Conservation (phyloP, 2,888 invertebrate species). For the Harpalus rubripes region DNA sequence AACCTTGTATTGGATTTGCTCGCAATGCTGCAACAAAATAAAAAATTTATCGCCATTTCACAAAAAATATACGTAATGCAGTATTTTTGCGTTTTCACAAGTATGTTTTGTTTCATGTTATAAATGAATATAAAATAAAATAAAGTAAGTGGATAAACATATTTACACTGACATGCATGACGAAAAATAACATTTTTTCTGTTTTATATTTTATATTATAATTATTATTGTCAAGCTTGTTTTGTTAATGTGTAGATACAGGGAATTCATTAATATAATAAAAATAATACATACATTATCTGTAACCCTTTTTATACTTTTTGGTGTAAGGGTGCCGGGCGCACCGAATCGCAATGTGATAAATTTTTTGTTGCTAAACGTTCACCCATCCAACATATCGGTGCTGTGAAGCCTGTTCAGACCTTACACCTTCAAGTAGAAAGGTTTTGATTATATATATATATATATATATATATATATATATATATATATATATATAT, state of each 20-base stretch:
- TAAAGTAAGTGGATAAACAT: background rate
- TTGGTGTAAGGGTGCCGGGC: too few relatives aligned
- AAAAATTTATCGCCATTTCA: background rate
- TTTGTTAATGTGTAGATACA: background rate
- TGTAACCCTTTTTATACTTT: too few relatives aligned
- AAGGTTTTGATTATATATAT: too few relatives aligned
- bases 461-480: too few relatives aligned
- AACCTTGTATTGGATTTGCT: background rate
- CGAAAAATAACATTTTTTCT: background rate
- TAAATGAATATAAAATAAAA: background rate
- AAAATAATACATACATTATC: too few relatives aligned
- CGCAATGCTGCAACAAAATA: conserved; percentile 37
- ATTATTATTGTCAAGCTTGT: background rate
- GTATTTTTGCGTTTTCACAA: background rate
- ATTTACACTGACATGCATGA: background rate
- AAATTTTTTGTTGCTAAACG: too few relatives aligned
- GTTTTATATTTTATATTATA: background rate
- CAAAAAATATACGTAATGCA: background rate
- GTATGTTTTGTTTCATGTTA: background rate
- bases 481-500: too few relatives aligned
- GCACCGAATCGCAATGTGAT: too few relatives aligned
- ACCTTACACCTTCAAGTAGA: too few relatives aligned
- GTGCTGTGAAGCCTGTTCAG: too few relatives aligned
- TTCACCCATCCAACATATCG: too few relatives aligned
- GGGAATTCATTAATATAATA: background rate